phyloP scores from a whole-genome alignment of 2,113 vertebrate species.

The human region GRCh38 chr1:230403001-230403500 shows the following conservation, averaged over 20 bases:
- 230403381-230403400: not conserved
- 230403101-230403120: too few species aligned
- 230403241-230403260: not conserved
- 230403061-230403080: not conserved
- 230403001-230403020: not conserved
- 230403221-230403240: not conserved
- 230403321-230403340: not conserved
- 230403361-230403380: too few species aligned
- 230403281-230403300: not conserved
- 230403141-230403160: not conserved
- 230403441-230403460: accelerated
- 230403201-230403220: accelerated
- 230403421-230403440: not conserved
- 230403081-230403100: accelerated
- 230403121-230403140: accelerated
- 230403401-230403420: not conserved
- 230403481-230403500: not conserved
- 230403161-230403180: not conserved
- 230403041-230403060: accelerated
- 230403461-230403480: not conserved
- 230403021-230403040: accelerated
- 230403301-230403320: too few species aligned
- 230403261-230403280: not conserved
- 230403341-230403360: not conserved
- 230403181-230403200: not conserved